A percentile compares a stretch with the other conserved stretches of the same genome.
phyloP scores from a whole-genome alignment of 2,113 vertebrate genomes.

The Lophura nycthemera region DNA sequence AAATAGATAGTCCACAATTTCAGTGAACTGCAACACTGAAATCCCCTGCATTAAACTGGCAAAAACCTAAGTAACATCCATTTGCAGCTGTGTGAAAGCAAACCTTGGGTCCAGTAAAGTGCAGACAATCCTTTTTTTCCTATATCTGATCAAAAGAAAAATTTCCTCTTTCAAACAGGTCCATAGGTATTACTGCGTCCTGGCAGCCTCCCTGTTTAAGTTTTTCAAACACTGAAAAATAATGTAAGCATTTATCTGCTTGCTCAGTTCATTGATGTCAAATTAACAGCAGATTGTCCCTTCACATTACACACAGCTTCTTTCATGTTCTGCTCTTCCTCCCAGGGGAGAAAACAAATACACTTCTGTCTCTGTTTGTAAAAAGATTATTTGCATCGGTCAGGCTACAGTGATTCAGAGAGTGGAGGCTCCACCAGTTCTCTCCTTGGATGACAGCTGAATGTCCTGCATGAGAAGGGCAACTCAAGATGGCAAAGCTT shows the following conservation, averaged over 20 bases:
- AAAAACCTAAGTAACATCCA: background rate
- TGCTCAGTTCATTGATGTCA: background rate
- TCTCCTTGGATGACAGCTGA: background rate
- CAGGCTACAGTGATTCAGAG: background rate
- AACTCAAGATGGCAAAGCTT: background rate
- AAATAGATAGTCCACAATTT: background rate
- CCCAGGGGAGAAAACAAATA: background rate
- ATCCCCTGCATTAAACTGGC: background rate
- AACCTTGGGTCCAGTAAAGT: background rate
- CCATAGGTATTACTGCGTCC: background rate
- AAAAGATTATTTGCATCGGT: background rate
- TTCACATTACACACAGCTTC: background rate
- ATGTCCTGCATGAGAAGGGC: background rate
- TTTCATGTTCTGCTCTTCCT: background rate
- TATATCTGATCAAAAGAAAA: background rate
- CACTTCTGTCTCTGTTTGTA: background rate
- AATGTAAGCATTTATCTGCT: background rate
- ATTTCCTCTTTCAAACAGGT: background rate
- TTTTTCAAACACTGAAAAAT: background rate
- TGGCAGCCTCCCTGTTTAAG: background rate
- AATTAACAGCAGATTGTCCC: background rate
- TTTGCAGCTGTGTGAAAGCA: background rate
- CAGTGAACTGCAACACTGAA: background rate
- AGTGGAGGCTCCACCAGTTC: background rate
- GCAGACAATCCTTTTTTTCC: background rate